These are phyloP conservation scores for Sander lucioperca DNA, from an alignment of 2,113 vertebrate genomes.

Conservation along the genomic window DNA sequence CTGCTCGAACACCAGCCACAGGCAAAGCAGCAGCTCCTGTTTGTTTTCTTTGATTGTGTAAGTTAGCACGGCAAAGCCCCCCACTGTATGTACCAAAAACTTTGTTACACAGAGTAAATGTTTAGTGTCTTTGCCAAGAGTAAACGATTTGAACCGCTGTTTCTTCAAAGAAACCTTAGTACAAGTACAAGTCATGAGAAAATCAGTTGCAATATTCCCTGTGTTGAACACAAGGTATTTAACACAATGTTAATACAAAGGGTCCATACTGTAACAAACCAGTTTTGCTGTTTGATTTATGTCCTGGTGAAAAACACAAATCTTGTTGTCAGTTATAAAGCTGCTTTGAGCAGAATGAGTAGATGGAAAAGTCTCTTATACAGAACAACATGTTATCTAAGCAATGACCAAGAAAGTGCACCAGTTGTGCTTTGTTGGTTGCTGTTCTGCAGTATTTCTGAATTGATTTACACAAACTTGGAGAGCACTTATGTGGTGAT, in stretches of 20 bases:
- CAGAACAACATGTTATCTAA: conserved; percentile 5
- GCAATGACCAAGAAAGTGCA: neutral
- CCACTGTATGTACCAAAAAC: conserved; percentile 32
- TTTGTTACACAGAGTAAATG: conserved; percentile 37
- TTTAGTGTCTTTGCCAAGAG: conserved; percentile 36
- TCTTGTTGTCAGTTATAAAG: conserved; percentile 5
- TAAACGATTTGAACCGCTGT: conserved; percentile 8
- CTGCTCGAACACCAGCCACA: conserved; percentile 63
- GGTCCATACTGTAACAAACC: neutral
- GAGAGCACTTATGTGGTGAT: neutral
- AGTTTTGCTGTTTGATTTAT: conserved; percentile 22
- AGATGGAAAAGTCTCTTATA: neutral
- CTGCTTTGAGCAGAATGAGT: conserved; percentile 7
- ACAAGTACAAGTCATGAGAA: neutral
- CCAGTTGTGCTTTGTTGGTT: conserved; percentile 9
- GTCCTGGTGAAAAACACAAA: conserved; percentile 5
- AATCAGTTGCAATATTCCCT: neutral
- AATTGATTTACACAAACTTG: conserved; percentile 14
- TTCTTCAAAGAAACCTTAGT: conserved; percentile 14
- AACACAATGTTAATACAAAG: neutral
- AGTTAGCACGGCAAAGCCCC: conserved; percentile 45
- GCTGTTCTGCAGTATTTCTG: neutral
- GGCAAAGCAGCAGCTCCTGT: conserved; percentile 66
- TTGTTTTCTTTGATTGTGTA: conserved; percentile 73
- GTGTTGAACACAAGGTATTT: neutral